These are phyloP conservation scores for Pycnomerus fuliginosus DNA, from an alignment of 2,888 invertebrate species.

Conservation along the genomic window DNA sequence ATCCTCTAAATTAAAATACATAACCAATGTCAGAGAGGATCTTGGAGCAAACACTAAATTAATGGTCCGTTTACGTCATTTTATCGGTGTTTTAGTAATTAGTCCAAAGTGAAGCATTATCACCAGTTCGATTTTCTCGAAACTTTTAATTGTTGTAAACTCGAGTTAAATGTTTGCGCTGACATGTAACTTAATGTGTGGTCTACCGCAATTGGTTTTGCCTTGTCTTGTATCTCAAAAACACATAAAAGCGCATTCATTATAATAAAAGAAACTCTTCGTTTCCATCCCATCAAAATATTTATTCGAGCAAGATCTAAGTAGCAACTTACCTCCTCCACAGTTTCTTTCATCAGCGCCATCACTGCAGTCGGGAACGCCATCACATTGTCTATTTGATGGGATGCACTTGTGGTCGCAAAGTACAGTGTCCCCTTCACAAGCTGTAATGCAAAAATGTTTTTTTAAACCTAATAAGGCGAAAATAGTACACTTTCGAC, in stretches of 20 bases:
- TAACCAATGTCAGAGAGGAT: too few species aligned
- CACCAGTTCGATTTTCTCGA: constrained; percentile 1
- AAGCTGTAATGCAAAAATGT: constrained; percentile 27
- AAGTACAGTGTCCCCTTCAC: constrained; percentile 54
- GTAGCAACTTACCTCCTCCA: constrained; percentile 37
- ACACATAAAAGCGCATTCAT: constrained; percentile 11
- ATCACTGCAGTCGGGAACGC: constrained; percentile 60
- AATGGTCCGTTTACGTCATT: too few species aligned
- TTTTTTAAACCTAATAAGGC: too few species aligned
- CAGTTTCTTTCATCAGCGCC: constrained; percentile 66
- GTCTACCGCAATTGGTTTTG: constrained; percentile 13
- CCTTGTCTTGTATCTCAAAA: constrained; percentile 13
- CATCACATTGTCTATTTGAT: constrained; percentile 58
- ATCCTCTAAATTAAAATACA: too few species aligned
- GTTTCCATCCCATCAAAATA: constrained; percentile 5
- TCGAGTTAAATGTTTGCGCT: constrained; percentile 9
- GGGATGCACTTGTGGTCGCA: constrained; percentile 62
- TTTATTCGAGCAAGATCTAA: constrained; percentile 2
- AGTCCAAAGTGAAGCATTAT: constrained; percentile 4
- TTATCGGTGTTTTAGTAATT: too few species aligned
- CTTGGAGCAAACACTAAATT: too few species aligned
- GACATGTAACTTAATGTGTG: constrained; percentile 7
- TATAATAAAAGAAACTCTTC: constrained; percentile 11
- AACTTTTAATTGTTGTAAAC: too few species aligned
- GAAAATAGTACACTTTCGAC: too few species aligned